Evolutionary conservation across 2,888 invertebrate species (phyloP).

Genomic region (Cantharis rufa): DNA sequence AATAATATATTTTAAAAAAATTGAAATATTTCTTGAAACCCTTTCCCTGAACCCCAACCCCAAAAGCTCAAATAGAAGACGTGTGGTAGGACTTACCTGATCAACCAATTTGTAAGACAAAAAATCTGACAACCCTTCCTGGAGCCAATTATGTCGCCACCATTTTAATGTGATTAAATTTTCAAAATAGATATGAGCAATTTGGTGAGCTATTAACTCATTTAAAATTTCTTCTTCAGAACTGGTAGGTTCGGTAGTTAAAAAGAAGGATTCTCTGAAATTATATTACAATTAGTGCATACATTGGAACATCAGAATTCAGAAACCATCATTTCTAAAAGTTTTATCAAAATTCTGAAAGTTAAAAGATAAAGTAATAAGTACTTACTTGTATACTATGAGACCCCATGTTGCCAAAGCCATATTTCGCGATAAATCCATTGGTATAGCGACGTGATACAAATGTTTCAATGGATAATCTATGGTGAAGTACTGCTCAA

Average conservation of each 20-base stretch:
- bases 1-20: no score
- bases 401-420: background rate
- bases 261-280: background rate
- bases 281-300: background rate
- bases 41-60: no score
- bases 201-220: conserved; percentile 57
- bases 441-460: background rate
- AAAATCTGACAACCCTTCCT: conserved; percentile 61
- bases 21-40: no score
- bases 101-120: conserved; percentile 57
- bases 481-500: background rate
- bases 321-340: no score
- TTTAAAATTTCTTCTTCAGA: conserved; percentile 68
- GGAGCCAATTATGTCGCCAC: conserved; percentile 55
- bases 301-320: no score
- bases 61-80: no score
- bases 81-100: background rate
- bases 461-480: background rate
- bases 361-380: no score
- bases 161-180: conserved; percentile 51
- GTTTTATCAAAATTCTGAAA: no score
- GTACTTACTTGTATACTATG: background rate
- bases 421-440: background rate
- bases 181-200: conserved; percentile 62
- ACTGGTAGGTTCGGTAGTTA: background rate